Percentiles rank a stretch among this genome's conserved stretches.
phyloP scores from a whole-genome alignment of 1,140 invertebrate species.

The Drosophila insularis region DNA sequence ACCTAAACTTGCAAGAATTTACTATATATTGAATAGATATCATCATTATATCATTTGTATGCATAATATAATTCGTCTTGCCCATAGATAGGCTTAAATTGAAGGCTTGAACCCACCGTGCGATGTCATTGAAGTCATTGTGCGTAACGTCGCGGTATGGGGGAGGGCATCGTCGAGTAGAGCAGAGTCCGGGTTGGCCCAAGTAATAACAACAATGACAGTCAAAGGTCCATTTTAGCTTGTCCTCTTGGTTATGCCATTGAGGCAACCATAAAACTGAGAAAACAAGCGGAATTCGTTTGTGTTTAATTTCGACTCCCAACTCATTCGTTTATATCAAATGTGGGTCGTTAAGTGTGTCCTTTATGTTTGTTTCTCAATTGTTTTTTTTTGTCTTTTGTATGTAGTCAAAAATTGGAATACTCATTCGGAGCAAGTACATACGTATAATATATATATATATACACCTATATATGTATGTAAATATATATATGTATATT shows the following conservation, averaged over 20 bases:
- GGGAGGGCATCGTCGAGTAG: neutral
- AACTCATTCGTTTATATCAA: slow-evolving; percentile 26
- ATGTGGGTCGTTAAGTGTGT: slow-evolving; percentile 43
- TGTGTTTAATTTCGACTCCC: slow-evolving; percentile 50
- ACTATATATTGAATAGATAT: too few relatives aligned
- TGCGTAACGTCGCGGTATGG: neutral
- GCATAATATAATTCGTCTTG: too few relatives aligned
- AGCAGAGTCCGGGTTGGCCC: neutral
- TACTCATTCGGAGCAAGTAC: slow-evolving; percentile 42
- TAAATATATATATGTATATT: neutral
- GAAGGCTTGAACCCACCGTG: too few relatives aligned
- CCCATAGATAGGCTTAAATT: too few relatives aligned
- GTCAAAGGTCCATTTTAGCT: slow-evolving; percentile 4
- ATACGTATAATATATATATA: neutral
- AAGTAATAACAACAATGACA: neutral
- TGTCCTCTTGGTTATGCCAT: slow-evolving; percentile 2
- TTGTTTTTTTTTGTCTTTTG: slow-evolving; percentile 36
- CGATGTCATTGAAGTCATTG: neutral
- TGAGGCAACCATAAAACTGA: slow-evolving; percentile 43
- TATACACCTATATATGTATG: slow-evolving; percentile 16
- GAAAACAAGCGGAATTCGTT: slow-evolving; percentile 45
- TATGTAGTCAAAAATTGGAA: slow-evolving; percentile 48
- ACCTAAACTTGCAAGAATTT: too few relatives aligned
- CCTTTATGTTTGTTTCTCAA: slow-evolving; percentile 14
- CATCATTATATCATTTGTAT: too few relatives aligned